Conservation (phyloP, 1,140 invertebrate species). For the Pseudomyrmex cubaensis region DNA sequence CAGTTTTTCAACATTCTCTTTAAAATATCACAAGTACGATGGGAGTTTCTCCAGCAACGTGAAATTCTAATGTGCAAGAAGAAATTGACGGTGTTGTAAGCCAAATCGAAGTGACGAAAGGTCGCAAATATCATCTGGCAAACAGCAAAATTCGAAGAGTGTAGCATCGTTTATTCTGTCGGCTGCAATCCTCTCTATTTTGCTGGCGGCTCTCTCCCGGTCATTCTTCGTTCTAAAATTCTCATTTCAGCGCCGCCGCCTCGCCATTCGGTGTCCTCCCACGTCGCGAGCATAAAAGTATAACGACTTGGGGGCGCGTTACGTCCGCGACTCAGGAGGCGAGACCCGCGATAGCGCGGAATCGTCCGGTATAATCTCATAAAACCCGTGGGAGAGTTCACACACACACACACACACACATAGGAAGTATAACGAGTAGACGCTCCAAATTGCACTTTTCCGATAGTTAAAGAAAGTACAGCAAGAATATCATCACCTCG, state of each 20-base stretch:
- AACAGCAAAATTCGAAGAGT: background rate
- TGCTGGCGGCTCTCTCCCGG: background rate
- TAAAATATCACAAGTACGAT: background rate
- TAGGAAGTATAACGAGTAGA: no score
- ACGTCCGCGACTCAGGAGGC: slow-evolving; percentile 39
- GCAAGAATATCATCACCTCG: background rate
- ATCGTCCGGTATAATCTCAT: slow-evolving; percentile 62
- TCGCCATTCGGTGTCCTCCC: slow-evolving; percentile 56
- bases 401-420: background rate
- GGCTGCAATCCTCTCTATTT: slow-evolving; percentile 10
- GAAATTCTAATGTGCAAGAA: slow-evolving; percentile 2
- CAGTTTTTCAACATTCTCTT: background rate
- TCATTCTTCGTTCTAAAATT: slow-evolving; percentile 50
- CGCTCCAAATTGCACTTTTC: background rate
- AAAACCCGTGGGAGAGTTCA: slow-evolving; percentile 56
- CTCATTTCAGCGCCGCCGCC: slow-evolving; percentile 36
- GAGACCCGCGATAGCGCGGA: slow-evolving; percentile 48
- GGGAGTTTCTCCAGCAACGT: background rate
- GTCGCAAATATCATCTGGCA: background rate
- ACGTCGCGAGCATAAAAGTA: slow-evolving; percentile 75
- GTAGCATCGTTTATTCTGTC: background rate
- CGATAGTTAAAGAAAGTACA: background rate
- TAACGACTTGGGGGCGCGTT: slow-evolving; percentile 68
- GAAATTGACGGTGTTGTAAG: background rate
- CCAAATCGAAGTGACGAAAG: background rate